These are phyloP conservation scores for Pogonocherus hispidulus DNA, from an alignment of 2,888 invertebrate species.

Conservation along the genomic window DNA sequence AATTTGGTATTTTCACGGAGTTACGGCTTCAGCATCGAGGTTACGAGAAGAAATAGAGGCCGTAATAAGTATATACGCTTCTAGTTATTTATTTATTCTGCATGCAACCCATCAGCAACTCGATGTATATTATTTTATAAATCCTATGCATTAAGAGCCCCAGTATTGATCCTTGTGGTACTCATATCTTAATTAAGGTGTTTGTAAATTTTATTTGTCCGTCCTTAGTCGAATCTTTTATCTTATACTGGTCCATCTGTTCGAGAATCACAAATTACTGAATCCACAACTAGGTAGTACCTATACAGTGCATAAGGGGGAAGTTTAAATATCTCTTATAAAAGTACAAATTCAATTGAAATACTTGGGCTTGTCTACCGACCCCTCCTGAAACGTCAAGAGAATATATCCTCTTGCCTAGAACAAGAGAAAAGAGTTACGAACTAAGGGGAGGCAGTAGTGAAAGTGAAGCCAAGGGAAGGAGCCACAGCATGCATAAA, in stretches of 20 bases:
- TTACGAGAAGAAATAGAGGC: too few relatives aligned
- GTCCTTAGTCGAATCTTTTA: background rate
- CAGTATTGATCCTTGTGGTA: too few relatives aligned
- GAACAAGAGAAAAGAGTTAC: constrained; percentile 55
- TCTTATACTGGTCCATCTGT: constrained; percentile 17
- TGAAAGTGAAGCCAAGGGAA: constrained; percentile 12
- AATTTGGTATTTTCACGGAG: too few relatives aligned
- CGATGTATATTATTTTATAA: too few relatives aligned
- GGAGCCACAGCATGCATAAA: constrained; percentile 17
- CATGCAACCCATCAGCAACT: too few relatives aligned
- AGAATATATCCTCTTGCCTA: constrained; percentile 65
- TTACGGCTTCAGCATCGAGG: too few relatives aligned
- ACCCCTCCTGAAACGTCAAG: constrained; percentile 62
- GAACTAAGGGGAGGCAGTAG: constrained; percentile 46
- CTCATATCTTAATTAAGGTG: too few relatives aligned
- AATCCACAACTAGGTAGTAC: constrained; percentile 8
- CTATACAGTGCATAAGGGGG: background rate
- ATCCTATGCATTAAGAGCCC: too few relatives aligned
- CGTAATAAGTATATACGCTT: too few relatives aligned
- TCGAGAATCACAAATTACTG: constrained; percentile 22
- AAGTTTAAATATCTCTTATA: constrained; percentile 10
- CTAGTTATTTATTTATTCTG: too few relatives aligned
- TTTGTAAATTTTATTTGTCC: too few relatives aligned
- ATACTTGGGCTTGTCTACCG: constrained; percentile 64
- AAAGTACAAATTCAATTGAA: constrained; percentile 55